Conservation (phyloP, 2,113 vertebrate genomes). For the Tychaedon coryphoeus region DNA sequence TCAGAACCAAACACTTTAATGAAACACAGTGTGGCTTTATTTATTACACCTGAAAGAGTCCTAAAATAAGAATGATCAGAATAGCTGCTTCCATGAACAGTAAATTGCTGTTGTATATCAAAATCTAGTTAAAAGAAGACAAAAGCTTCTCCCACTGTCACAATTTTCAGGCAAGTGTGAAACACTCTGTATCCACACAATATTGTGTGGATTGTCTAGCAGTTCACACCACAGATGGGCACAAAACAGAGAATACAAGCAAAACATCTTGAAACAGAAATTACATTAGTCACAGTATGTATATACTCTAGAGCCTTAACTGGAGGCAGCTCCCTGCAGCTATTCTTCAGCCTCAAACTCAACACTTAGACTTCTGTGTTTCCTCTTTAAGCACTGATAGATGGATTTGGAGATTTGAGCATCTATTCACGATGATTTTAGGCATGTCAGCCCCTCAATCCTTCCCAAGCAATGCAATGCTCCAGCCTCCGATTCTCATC, state of each 20-base stretch:
- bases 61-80: background rate
- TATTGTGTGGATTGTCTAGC: rapidly evolving
- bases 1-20: background rate
- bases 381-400: rapidly evolving
- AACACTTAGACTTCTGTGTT: rapidly evolving
- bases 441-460: rapidly evolving
- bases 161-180: background rate
- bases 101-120: background rate
- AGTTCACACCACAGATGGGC: background rate
- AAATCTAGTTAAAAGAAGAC: background rate
- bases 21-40: background rate
- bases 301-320: background rate
- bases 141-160: background rate
- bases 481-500: background rate
- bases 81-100: background rate
- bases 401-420: rapidly evolving
- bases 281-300: rapidly evolving
- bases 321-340: background rate
- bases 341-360: background rate
- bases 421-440: rapidly evolving
- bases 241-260: background rate
- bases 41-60: background rate
- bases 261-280: background rate
- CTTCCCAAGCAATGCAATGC: too few species aligned
- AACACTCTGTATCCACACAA: background rate